A percentile compares a stretch with the other conserved stretches of the same genome.
Conservation (phyloP, 2,113 vertebrate genomes). For the Oostethus manadensis region DNA sequence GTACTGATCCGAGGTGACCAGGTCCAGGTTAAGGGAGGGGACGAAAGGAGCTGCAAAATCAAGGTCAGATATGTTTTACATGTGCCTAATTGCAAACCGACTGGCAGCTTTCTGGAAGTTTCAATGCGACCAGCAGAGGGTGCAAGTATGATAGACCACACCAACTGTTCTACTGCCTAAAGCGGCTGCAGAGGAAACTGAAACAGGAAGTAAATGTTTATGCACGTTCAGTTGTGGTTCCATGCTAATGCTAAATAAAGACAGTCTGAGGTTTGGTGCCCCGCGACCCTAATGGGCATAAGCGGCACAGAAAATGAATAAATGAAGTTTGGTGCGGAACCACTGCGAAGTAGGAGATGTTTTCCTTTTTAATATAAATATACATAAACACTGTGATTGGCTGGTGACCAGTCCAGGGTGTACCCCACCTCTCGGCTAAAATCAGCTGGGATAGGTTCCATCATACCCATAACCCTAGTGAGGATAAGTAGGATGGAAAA, state of each 20-base stretch:
- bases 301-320: too few relatives aligned
- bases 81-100: neutral
- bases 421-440: too few relatives aligned
- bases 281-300: too few relatives aligned
- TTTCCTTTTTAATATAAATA: neutral
- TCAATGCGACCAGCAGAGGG: too few relatives aligned
- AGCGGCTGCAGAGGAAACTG: neutral
- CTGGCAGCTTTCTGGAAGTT: too few relatives aligned
- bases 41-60: neutral
- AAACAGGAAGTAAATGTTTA: neutral
- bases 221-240: neutral
- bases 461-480: too few relatives aligned
- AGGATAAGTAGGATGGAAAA: too few relatives aligned
- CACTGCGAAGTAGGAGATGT: neutral
- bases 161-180: neutral
- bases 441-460: too few relatives aligned
- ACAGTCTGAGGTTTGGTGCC: too few relatives aligned
- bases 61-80: constrained; percentile 8
- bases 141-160: too few relatives aligned
- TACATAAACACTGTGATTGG: too few relatives aligned
- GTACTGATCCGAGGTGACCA: constrained; percentile 56
- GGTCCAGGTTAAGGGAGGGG: constrained; percentile 35
- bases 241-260: neutral
- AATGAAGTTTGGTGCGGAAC: neutral
- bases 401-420: too few relatives aligned